These are phyloP conservation scores for Muscicapa striata DNA, from an alignment of 2,797 vertebrate genomes.

Conservation along the genomic window DNA sequence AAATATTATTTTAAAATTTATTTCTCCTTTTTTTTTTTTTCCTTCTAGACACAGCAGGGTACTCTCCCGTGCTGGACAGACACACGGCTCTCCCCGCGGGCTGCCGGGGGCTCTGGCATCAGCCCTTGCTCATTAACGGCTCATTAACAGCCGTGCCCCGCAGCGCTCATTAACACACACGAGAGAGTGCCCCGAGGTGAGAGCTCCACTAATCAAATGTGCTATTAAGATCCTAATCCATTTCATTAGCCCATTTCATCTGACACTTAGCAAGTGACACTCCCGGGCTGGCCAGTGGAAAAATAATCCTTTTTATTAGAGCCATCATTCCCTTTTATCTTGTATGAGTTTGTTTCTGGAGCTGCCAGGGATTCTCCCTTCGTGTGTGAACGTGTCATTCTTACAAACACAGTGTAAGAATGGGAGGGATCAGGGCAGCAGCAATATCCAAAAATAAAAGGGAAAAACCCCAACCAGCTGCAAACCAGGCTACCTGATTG, in stretches of 20 bases:
- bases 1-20: too few relatives aligned
- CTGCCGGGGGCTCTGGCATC: too few relatives aligned
- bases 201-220: conserved; percentile 40
- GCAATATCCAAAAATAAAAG: neutral
- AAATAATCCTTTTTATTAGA: conserved; percentile 27
- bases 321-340: neutral
- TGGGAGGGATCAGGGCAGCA: neutral
- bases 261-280: neutral
- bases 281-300: neutral
- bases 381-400: neutral
- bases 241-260: conserved; percentile 42
- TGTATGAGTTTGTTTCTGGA: neutral
- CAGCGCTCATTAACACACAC: conserved; percentile 26
- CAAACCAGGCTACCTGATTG: neutral
- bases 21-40: too few relatives aligned
- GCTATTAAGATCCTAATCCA: conserved; percentile 49
- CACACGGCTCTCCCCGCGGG: too few relatives aligned
- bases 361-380: neutral
- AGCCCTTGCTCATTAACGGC: too few relatives aligned
- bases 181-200: conserved; percentile 25
- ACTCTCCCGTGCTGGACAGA: too few relatives aligned
- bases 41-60: too few relatives aligned
- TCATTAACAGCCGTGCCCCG: too few relatives aligned
- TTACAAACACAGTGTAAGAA: accelerated
- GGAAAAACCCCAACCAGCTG: neutral